Evolutionary conservation across 2,888 invertebrate species (phyloP), one percentile per base, ranked within the genome.

Genomic region (Axea sp.): DNA sequence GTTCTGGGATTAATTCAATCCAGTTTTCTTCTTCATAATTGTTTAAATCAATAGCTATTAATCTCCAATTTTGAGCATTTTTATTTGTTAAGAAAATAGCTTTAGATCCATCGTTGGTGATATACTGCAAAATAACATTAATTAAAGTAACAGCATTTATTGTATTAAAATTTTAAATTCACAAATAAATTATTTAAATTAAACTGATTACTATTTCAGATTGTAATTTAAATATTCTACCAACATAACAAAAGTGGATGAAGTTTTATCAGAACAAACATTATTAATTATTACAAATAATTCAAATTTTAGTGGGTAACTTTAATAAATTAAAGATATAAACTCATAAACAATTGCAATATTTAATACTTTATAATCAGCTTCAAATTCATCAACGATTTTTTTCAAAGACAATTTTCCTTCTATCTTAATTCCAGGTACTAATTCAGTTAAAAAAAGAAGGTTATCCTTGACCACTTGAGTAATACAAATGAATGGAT

Each of bases 311-410:
- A n/a, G n/a, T n/a, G n/a, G n/a, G n/a, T n/a, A n/a, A n/a, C n/a
- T n/a, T n/a, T n/a, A n/a, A n/a, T n/a, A n/a, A n/a, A n/a, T n/a
- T n/a, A n/a, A n/a, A n/a, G n/a, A n/a, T n/a, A n/a, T n/a, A n/a
- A n/a, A n/a, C n/a, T n/a, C n/a, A n/a, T n/a, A n/a, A n/a, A n/a
- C n/a, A n/a, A n/a, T n/a, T n/a, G n/a, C n/a, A n/a, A n/a, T n/a
- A n/a, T n/a, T n/a, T n/a, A n/a, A n/a, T 84, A 96, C 97, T 89
- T 96, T 95, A 88, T 96, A 98, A 88, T 97, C 97, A 0, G 97
- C 95, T 88, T 97, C 96, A 86, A 97, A 94, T 86, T 95, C 93
- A 82, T 93, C 92, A 53, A 98, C 93, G 76, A 99, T 91, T 86
- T 95, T 93, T 49, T 92, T 93, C 55, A 97, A 91, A 4, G 91